These are phyloP conservation scores for Calidris pygmaea DNA, from an alignment of 2,113 vertebrate species.

Conservation along the genomic window DNA sequence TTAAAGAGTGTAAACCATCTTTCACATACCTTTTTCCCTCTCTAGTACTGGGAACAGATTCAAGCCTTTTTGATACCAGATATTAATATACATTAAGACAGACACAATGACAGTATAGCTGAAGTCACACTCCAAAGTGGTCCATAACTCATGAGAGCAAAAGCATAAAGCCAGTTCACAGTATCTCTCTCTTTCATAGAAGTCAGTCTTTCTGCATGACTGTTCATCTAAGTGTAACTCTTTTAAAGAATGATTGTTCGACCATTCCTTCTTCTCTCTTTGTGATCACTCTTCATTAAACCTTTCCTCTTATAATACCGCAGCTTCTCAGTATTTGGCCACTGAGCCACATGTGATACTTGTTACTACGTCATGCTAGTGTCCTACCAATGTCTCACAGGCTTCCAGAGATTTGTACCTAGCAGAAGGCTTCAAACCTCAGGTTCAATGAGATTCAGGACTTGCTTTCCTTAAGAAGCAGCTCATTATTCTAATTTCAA, in stretches of 20 bases:
- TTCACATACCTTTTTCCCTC: not conserved
- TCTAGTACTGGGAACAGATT: not conserved
- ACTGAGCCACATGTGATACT: not conserved
- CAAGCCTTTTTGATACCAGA: not conserved
- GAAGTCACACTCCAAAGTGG: not conserved
- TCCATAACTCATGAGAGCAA: not conserved
- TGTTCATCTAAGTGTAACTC: not conserved
- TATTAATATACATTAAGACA: not conserved
- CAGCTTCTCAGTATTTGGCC: not conserved
- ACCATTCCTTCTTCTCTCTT: not conserved
- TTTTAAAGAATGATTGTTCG: not conserved
- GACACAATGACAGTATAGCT: not conserved
- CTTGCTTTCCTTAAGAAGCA: not conserved
- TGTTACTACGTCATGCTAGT: not conserved
- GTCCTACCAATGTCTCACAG: not conserved
- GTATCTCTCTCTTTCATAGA: not conserved
- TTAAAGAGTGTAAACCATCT: not conserved
- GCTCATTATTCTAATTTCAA: not conserved
- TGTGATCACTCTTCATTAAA: not conserved
- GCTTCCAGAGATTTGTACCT: not conserved
- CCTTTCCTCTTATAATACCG: not conserved
- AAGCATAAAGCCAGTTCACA: not conserved
- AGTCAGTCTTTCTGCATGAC: not conserved
- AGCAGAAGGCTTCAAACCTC: not conserved
- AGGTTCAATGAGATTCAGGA: not conserved